These are phyloP conservation scores for Aspiorhynchus laticeps DNA, from an alignment of 2,113 vertebrate species.

Conservation along the genomic window DNA sequence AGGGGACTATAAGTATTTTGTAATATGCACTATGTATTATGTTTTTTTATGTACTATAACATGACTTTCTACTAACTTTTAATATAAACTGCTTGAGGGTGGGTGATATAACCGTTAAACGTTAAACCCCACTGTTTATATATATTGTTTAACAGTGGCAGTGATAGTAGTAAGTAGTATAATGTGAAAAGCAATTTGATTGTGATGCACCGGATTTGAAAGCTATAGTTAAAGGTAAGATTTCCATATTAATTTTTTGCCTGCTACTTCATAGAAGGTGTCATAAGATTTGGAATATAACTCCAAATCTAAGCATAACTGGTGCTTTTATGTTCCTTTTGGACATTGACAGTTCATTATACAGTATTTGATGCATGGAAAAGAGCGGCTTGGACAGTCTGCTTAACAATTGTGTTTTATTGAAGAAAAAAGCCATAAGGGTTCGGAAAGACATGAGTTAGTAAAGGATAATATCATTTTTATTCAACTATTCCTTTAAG, in stretches of 20 bases:
- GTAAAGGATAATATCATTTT: background rate
- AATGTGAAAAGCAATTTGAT: too few species aligned
- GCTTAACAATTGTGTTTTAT: background rate
- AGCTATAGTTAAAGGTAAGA: background rate
- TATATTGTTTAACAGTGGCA: too few species aligned
- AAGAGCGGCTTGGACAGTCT: background rate
- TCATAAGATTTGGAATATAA: too few species aligned
- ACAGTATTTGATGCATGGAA: background rate
- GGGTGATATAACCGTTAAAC: too few species aligned
- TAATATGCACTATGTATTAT: too few species aligned
- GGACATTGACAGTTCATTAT: background rate
- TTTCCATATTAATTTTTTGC: background rate
- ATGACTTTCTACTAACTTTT: too few species aligned
- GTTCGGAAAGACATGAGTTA: background rate
- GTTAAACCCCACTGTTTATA: too few species aligned
- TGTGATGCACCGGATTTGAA: background rate
- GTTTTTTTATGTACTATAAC: too few species aligned
- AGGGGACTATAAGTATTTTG: too few species aligned
- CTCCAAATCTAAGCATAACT: background rate
- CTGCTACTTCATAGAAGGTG: background rate
- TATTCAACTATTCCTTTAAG: background rate
- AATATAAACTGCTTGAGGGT: too few species aligned
- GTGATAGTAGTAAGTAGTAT: too few species aligned
- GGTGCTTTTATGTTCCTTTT: background rate
- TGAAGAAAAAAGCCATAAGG: background rate